Conservation (phyloP, 2,113 vertebrate species). For the Todiramphus chloris region DNA sequence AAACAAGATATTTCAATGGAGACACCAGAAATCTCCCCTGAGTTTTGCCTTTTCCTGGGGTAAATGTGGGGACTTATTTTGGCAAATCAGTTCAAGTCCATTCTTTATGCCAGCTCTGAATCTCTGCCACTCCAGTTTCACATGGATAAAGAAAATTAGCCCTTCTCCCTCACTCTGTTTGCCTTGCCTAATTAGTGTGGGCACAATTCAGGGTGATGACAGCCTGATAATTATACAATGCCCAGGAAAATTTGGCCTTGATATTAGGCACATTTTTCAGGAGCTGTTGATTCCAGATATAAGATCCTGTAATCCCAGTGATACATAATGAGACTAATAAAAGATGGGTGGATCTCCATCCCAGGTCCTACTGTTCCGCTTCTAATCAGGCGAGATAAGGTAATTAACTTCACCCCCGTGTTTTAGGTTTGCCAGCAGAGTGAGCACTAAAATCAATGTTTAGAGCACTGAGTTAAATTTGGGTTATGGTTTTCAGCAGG, state of each 20-base stretch:
- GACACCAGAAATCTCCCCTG: background rate
- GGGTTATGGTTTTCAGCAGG: background rate
- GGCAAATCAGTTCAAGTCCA: background rate
- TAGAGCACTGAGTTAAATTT: fast-evolving
- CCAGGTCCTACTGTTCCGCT: background rate
- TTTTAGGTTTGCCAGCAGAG: background rate
- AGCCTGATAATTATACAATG: constrained; percentile 16
- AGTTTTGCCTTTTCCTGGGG: background rate
- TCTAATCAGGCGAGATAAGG: background rate
- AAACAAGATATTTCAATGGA: background rate
- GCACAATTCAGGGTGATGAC: constrained; percentile 19
- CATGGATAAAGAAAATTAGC: background rate
- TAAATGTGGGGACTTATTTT: background rate
- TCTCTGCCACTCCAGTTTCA: background rate
- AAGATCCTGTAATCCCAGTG: background rate
- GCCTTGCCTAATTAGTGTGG: constrained; percentile 25
- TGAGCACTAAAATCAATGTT: background rate
- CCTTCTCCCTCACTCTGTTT: background rate
- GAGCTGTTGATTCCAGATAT: background rate
- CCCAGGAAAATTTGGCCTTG: background rate
- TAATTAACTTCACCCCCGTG: background rate
- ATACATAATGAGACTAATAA: constrained; percentile 28
- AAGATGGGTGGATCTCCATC: constrained; percentile 43
- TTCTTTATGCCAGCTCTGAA: background rate
- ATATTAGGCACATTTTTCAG: background rate